Evolutionary conservation across 2,797 vertebrate genomes (phyloP), one percentile per base, ranked within the genome.

Genomic region (Chelmon rostratus): DNA sequence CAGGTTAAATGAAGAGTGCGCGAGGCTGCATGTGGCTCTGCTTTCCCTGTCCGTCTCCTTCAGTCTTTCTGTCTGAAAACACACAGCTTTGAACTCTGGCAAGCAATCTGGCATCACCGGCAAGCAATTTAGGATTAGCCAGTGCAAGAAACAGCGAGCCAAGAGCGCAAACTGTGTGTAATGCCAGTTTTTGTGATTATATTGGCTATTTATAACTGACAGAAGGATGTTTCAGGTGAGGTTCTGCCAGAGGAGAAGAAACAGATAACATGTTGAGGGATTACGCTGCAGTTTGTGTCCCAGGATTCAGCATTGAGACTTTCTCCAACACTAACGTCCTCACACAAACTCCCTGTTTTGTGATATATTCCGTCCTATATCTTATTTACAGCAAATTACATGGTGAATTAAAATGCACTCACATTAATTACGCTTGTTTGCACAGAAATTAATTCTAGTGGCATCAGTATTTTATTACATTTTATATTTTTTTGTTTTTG

Each of bases 101-200:
- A 50, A 57, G 42, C 52, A 63, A 49, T 62, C 80, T 83, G 83
- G 83, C 88, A 78, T 78, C 83, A 8, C 37, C 70, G 13, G 44
- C 56, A 28, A 87, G 68, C 68, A 76, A 89, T 84, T 79, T 77
- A 16, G 84, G 84, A 88, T 90, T 86, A 88, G 52, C 79, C 71
- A 8, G 65, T 8, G 72, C 46, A 68, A 31, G 66, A 81, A 71
- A 58, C 57, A 0, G 19, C 3, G n/a, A 63, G 86, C 86, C 84
- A 79, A 61, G 31, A 77, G 38, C 52, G 37, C 59, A 73, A 66
- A 82, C 73, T 62, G 63, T 68, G 33, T 19, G 25, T 25, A 7
- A 66, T 25, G 81, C 83, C 83, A 81, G 64, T 53, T 78, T 66
- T 15, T 67, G 64, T 80, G 81, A 89, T 87, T 79, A 63, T 67